Evolutionary conservation across 2,888 invertebrate genomes (phyloP).

Genomic region (Bombyx huttoni): DNA sequence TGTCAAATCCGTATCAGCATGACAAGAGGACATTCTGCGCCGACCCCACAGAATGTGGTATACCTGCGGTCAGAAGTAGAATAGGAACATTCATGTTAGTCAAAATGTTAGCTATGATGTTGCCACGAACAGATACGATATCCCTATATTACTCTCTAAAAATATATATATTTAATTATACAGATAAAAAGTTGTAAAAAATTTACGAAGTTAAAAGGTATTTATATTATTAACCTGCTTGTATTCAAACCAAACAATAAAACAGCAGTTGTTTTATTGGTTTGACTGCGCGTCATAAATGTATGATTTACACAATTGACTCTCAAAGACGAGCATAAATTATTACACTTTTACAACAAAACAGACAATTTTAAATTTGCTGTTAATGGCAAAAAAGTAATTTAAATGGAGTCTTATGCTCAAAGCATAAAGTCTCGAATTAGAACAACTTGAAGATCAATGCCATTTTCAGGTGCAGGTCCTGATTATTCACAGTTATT

Average conservation of each 20-base stretch:
- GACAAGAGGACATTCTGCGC: no score
- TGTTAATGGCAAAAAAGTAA: conserved; percentile 2
- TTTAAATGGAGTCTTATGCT: conserved; percentile 22
- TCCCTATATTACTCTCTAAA: no score
- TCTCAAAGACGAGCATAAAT: conserved; percentile 64
- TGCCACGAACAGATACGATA: no score
- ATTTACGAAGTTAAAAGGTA: neutral
- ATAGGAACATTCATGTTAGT: no score
- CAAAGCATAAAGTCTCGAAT: conserved; percentile 3
- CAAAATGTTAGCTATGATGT: no score
- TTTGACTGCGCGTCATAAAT: conserved; percentile 55
- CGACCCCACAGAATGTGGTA: no score
- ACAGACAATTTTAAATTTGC: conserved; percentile 21
- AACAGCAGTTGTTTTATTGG: conserved; percentile 13
- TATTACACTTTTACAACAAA: conserved; percentile 53
- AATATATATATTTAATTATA: neutral
- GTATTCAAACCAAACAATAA: conserved; percentile 30
- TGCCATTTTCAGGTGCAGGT: conserved; percentile 13
- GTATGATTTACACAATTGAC: conserved; percentile 68
- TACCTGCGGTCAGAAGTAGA: no score
- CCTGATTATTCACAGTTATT: conserved; percentile 65
- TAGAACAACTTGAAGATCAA: neutral
- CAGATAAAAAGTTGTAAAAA: neutral
- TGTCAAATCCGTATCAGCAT: no score
- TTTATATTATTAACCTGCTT: conserved; percentile 27